phyloP scores from a whole-genome alignment of 2,888 invertebrate species.

The Odontocolon sp. region DNA sequence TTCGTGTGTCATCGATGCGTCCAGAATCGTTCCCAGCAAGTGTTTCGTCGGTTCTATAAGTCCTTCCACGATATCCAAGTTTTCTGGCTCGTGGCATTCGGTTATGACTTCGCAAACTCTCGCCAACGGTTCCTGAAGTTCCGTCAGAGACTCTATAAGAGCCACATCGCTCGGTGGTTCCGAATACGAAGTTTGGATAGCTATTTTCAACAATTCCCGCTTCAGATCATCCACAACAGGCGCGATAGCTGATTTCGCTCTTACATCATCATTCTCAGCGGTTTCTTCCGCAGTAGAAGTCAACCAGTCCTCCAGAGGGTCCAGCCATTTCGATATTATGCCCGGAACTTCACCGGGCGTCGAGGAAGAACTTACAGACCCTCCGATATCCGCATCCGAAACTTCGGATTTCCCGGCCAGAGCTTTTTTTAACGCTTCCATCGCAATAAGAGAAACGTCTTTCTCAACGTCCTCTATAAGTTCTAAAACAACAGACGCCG shows the following conservation, averaged over 20 bases:
- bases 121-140: constrained; percentile 67
- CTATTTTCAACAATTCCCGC: constrained; percentile 67
- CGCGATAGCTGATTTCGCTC: constrained; percentile 60
- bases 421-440: constrained; percentile 67
- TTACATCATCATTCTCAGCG: constrained; percentile 58
- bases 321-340: constrained; percentile 61
- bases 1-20: constrained; percentile 61
- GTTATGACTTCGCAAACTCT: constrained; percentile 65
- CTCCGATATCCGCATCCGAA: constrained; percentile 33
- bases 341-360: constrained; percentile 60
- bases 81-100: constrained; percentile 65
- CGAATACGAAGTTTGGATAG: constrained; percentile 69
- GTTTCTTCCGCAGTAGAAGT: constrained; percentile 64
- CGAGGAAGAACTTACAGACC: constrained; percentile 36
- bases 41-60: constrained; percentile 68
- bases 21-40: constrained; percentile 65
- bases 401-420: constrained; percentile 51
- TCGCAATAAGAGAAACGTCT: constrained; percentile 67
- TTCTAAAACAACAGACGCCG: constrained; percentile 65
- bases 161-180: constrained; percentile 70
- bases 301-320: constrained; percentile 69
- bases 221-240: constrained; percentile 67
- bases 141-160: constrained; percentile 67
- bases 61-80: constrained; percentile 65
- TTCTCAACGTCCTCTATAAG: constrained; percentile 74